phyloP scores from a whole-genome alignment of 2,888 invertebrate genomes.

The Oligia fasciuncula region DNA sequence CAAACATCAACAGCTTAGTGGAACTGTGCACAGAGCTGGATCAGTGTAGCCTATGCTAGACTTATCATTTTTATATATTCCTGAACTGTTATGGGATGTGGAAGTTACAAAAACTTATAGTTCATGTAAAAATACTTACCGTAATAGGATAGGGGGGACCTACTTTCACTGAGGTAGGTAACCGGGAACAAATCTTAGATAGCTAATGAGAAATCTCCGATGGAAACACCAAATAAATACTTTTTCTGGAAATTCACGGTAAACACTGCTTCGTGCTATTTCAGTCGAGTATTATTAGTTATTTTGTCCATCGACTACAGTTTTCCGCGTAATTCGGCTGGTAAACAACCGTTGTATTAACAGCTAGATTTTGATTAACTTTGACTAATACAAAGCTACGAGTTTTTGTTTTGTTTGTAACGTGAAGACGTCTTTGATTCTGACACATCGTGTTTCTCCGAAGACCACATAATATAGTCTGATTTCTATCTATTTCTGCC shows the following conservation, averaged over 20 bases:
- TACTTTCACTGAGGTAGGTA: neutral
- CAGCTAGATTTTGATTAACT: constrained; percentile 41
- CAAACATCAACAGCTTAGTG: constrained; percentile 23
- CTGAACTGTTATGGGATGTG: neutral
- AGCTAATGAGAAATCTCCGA: neutral
- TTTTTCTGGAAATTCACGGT: constrained; percentile 2
- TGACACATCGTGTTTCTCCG: constrained; percentile 9
- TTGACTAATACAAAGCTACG: constrained; percentile 18
- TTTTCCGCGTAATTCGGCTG: constrained; percentile 30
- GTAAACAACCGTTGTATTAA: constrained; percentile 40
- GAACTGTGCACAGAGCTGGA: neutral
- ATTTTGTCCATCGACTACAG: constrained; percentile 30
- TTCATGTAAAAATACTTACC: neutral
- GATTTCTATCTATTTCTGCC: neutral
- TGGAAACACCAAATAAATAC: constrained; percentile 4
- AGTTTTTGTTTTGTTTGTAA: constrained; percentile 21
- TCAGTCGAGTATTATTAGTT: constrained; percentile 15
- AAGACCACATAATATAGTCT: neutral
- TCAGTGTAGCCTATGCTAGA: too few species aligned
- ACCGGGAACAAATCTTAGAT: neutral
- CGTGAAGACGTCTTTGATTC: constrained; percentile 20
- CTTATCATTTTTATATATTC: neutral
- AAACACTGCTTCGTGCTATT: constrained; percentile 21
- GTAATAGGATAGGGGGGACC: neutral
- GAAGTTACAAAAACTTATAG: neutral